Evolutionary conservation across 2,888 invertebrate species (phyloP), one percentile per base, ranked within the genome.

Genomic region (Dione juno): DNA sequence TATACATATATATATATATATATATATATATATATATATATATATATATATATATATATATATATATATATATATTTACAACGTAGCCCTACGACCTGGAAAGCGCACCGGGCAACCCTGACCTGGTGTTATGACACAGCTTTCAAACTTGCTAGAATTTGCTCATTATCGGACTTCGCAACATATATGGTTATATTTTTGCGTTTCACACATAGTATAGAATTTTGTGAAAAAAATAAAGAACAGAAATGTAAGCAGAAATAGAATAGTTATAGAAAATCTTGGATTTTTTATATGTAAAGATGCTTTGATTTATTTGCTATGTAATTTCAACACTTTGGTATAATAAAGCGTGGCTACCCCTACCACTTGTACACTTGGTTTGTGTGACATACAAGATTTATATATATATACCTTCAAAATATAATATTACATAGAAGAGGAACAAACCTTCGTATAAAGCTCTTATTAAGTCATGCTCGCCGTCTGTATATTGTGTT

Each of bases 61-160:
- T n/a, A n/a, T n/a, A n/a, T n/a, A n/a, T n/a, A 64, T 50, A 50
- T 40, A 64, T 35, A 21, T 52, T 40, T 40, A 37, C 19, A 16
- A 14, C n/a, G 21, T 14, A 64, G 64, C 64, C 52, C 64, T 64
- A 50, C 16, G 69, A 54, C 63, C 69, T 69, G 69, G 61, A 64
- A 69, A 69, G 69, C 53, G 35, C 48, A 69, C 67, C 63, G 53
- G 63, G 19, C 45, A 63, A 45, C 69, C 69, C 64, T 69, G 69
- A 69, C 69, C 63, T 40, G 64, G 14, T 50, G 28, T 43, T 59
- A 59, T 64, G 64, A 50, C 50, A 52, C 50, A 21, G 64, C 64
- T 64, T 64, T 64, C 52, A 64, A 64, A 64, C 50, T 45, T 52
- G 50, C 40, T 64, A 64, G 64, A 61, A 61, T 61, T 61, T 61